These are phyloP conservation scores for Paratrypauchen microcephalus DNA, from an alignment of 2,797 vertebrate species.

Conservation along the genomic window DNA sequence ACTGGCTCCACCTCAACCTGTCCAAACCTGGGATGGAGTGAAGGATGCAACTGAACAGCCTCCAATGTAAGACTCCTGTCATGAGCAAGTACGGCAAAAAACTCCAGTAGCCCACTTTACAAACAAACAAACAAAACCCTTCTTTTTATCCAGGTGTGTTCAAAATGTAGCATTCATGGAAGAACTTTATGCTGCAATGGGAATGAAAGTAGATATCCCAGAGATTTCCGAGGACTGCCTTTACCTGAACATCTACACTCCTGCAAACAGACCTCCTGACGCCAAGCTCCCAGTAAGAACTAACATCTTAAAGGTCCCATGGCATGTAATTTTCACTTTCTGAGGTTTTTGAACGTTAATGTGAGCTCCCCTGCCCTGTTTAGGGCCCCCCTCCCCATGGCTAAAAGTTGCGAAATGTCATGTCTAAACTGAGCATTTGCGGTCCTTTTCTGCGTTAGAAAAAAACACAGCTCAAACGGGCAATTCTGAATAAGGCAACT, in stretches of 20 bases:
- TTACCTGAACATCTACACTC: conserved; percentile 79
- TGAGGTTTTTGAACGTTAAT: too few species aligned
- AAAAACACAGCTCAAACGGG: too few species aligned
- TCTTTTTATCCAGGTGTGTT: conserved; percentile 62
- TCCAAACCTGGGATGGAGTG: conserved; percentile 66
- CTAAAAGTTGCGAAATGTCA: too few species aligned
- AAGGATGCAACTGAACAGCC: conserved; percentile 72
- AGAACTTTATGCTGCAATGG: accelerated
- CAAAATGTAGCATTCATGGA: conserved; percentile 4
- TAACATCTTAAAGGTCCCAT: too few species aligned
- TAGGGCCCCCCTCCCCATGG: too few species aligned
- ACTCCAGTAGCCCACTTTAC: neutral
- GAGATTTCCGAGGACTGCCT: conserved; percentile 80
- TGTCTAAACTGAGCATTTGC: too few species aligned
- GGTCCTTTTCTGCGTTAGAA: too few species aligned
- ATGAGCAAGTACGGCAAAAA: neutral
- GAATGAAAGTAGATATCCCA: neutral
- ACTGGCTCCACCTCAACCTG: conserved; percentile 67
- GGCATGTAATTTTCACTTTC: too few species aligned
- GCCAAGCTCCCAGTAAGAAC: conserved; percentile 70
- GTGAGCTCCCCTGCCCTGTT: too few species aligned
- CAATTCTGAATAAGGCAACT: too few species aligned
- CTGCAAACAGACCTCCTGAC: conserved; percentile 56
- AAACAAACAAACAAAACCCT: neutral
- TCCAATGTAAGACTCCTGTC: conserved; percentile 54